Conservation (phyloP, 2,888 invertebrate species). For the Ormyrus rosae region DNA sequence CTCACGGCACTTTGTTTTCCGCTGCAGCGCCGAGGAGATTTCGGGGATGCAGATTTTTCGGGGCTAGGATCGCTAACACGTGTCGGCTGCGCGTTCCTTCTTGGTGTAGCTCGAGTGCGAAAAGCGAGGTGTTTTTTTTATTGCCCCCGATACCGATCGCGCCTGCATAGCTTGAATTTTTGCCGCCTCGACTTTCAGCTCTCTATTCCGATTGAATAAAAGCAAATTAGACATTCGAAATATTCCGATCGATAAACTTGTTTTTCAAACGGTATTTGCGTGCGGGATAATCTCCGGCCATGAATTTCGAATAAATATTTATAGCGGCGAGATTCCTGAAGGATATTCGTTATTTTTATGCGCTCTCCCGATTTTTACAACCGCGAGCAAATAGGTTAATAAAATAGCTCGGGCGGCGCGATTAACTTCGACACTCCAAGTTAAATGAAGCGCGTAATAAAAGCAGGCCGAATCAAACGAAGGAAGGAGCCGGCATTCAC, state of each 20-base stretch:
- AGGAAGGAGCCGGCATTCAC: constrained; percentile 15
- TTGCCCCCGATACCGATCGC: constrained; percentile 34
- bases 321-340: background rate
- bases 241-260: background rate
- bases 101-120: background rate
- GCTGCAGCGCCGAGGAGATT: constrained; percentile 8
- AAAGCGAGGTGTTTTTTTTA: constrained; percentile 18
- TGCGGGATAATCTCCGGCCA: background rate
- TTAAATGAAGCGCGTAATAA: constrained; percentile 54
- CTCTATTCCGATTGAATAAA: background rate
- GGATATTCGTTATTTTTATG: background rate
- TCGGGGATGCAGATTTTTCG: background rate
- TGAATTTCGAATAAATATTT: background rate
- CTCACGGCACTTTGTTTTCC: constrained; percentile 45
- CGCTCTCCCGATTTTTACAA: constrained; percentile 14
- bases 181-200: background rate
- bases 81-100: background rate
- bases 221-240: constrained; percentile 5
- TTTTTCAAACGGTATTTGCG: background rate
- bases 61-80: background rate
- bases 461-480: constrained; percentile 38
- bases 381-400: constrained; percentile 29
- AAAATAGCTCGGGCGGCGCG: constrained; percentile 37
- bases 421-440: constrained; percentile 34
- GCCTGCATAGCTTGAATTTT: constrained; percentile 10